Conservation (phyloP, 2,113 vertebrate genomes). For the Hippocampus comes region DNA sequence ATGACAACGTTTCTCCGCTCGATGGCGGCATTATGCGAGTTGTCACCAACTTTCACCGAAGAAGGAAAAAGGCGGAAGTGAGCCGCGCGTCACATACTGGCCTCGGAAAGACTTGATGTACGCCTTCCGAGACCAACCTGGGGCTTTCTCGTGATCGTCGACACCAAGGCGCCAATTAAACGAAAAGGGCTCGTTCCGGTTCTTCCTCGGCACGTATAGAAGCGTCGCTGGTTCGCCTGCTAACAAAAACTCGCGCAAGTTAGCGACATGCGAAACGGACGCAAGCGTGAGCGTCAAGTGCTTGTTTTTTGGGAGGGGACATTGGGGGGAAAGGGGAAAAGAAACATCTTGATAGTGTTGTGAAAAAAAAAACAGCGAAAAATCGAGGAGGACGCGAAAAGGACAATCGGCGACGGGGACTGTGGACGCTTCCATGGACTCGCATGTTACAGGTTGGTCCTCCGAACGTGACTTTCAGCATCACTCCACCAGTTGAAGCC, state of each 20-base stretch:
- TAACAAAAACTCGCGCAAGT: not conserved
- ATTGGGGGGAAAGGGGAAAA: not conserved
- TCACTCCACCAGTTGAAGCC: too few relatives aligned
- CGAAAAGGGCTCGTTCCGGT: too few relatives aligned
- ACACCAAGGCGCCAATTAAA: not conserved
- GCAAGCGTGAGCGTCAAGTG: not conserved
- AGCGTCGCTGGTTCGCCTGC: not conserved
- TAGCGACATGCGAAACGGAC: not conserved
- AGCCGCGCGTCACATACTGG: not conserved
- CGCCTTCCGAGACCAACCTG: not conserved
- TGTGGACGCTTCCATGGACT: not conserved
- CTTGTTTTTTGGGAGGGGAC: not conserved
- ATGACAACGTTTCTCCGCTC: not conserved
- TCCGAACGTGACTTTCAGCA: not conserved
- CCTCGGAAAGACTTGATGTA: not conserved
- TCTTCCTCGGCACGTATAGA: not conserved
- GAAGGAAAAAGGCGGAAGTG: not conserved
- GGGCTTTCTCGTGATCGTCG: not conserved
- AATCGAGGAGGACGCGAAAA: not conserved
- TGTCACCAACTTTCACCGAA: not conserved
- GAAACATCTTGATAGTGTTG: not conserved
- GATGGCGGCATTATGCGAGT: not conserved
- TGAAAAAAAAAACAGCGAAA: not conserved
- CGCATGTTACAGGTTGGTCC: not conserved
- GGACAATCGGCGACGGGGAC: not conserved